phyloP scores from a whole-genome alignment of 2,888 invertebrate species.

The Hoplodrina ambigua region DNA sequence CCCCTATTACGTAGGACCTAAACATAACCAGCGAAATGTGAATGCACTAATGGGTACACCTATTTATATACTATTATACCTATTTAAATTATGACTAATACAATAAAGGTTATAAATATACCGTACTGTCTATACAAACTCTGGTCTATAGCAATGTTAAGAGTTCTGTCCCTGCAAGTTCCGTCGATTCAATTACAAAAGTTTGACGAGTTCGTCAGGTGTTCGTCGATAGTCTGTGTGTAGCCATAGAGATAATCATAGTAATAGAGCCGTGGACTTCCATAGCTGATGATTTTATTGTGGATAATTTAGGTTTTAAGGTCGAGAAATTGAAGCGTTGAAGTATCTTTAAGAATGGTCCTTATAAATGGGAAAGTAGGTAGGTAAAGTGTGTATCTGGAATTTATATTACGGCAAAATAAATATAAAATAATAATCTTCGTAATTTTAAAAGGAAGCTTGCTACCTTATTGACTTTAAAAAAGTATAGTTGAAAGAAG shows the following conservation, averaged over 20 bases:
- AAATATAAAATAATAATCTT: too few relatives aligned
- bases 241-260: slow-evolving; percentile 62
- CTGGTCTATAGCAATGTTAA: slow-evolving; percentile 18
- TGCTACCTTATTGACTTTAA: too few relatives aligned
- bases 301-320: slow-evolving; percentile 5
- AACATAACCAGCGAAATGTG: too few relatives aligned
- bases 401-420: neutral
- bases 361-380: neutral
- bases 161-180: slow-evolving; percentile 86
- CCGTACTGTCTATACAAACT: slow-evolving; percentile 3
- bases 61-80: too few relatives aligned
- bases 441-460: too few relatives aligned
- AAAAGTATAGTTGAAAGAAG: too few relatives aligned
- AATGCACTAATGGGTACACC: too few relatives aligned
- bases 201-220: slow-evolving; percentile 85
- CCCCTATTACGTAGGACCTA: too few relatives aligned
- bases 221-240: slow-evolving; percentile 66
- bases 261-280: slow-evolving; percentile 52
- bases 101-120: neutral
- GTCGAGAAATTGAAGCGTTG: neutral
- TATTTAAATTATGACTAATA: too few relatives aligned
- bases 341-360: slow-evolving; percentile 6
- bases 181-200: slow-evolving; percentile 87
- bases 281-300: slow-evolving; percentile 56
- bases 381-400: neutral